These are phyloP conservation scores for Aurelia sp. DNA, from an alignment of 30 jellyfish, hydroid and myxozoan genomes.

Conservation along the genomic window DNA sequence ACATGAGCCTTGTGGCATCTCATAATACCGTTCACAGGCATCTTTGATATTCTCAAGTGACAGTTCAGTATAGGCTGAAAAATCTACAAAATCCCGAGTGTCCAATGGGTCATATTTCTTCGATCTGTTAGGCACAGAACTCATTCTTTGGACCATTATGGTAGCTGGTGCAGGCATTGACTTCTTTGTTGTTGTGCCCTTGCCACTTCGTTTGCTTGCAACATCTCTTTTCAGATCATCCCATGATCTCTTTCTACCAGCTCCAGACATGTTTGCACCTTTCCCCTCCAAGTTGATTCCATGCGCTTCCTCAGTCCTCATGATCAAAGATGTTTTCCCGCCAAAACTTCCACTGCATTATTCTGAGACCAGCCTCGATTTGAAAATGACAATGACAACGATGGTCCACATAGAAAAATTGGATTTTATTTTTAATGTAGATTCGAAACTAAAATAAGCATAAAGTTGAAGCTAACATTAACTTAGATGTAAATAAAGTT, in stretches of 20 bases:
- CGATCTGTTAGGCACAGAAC: slow-evolving; percentile 23
- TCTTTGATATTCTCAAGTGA: slow-evolving; percentile 18
- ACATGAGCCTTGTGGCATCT: slow-evolving; percentile 40
- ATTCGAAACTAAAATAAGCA: too few species aligned
- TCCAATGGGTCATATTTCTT: slow-evolving; percentile 36
- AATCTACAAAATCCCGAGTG: slow-evolving; percentile 31
- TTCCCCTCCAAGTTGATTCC: too few species aligned
- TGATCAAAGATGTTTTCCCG: too few species aligned
- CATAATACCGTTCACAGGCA: slow-evolving; percentile 34
- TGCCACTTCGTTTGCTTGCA: slow-evolving; percentile 5
- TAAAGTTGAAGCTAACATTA: too few species aligned
- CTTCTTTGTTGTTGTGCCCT: background rate
- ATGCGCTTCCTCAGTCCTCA: too few species aligned
- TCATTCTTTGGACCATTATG: slow-evolving; percentile 9
- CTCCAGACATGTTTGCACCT: slow-evolving; percentile 6
- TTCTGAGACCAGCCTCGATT: too few species aligned
- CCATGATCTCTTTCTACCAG: background rate
- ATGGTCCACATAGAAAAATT: too few species aligned
- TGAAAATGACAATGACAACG: too few species aligned
- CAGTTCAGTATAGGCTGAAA: slow-evolving; percentile 4
- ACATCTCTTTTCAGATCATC: background rate
- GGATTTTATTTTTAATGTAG: too few species aligned
- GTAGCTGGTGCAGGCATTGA: slow-evolving; percentile 1
- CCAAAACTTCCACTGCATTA: too few species aligned
- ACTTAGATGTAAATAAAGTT: too few species aligned